A percentile compares a stretch with the other conserved stretches of the same genome.
phyloP scores from a whole-genome alignment of 2,113 vertebrate genomes.

The Centropus unirufus region DNA sequence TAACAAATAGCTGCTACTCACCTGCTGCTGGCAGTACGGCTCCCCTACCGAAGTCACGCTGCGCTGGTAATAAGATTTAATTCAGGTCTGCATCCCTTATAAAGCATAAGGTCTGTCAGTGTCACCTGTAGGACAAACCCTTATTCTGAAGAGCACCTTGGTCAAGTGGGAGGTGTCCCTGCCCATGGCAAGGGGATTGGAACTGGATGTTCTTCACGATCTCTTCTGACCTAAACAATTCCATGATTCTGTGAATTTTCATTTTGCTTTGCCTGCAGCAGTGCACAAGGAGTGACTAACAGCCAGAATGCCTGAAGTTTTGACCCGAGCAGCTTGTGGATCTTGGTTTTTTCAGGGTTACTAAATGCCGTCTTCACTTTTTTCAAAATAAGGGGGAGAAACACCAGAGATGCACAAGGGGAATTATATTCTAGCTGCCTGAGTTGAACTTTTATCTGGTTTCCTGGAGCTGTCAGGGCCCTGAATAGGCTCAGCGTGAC shows the following conservation, averaged over 20 bases:
- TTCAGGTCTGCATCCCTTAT: fast-evolving
- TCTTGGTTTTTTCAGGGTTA: background rate
- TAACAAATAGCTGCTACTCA: background rate
- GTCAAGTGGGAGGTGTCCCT: no score
- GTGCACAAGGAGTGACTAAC: background rate
- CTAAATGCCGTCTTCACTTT: background rate
- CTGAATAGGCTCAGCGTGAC: fast-evolving
- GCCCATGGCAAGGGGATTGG: no score
- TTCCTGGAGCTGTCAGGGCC: background rate
- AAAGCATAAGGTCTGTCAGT: background rate
- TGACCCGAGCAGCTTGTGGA: background rate
- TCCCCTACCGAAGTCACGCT: background rate
- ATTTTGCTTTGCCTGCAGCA: background rate
- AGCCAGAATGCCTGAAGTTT: background rate
- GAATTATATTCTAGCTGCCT: background rate
- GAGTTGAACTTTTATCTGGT: background rate
- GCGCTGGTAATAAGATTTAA: background rate
- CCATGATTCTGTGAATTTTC: no score
- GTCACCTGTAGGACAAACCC: background rate
- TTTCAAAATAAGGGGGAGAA: background rate
- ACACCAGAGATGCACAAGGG: background rate
- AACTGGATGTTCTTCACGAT: no score
- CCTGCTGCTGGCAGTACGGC: background rate
- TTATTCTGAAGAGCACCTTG: background rate
- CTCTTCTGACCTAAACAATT: no score